Percentiles rank a stretch among this genome's conserved stretches.
These are phyloP conservation scores for Nowickia ferox DNA, from an alignment of 2,888 invertebrate species.

Conservation along the genomic window DNA sequence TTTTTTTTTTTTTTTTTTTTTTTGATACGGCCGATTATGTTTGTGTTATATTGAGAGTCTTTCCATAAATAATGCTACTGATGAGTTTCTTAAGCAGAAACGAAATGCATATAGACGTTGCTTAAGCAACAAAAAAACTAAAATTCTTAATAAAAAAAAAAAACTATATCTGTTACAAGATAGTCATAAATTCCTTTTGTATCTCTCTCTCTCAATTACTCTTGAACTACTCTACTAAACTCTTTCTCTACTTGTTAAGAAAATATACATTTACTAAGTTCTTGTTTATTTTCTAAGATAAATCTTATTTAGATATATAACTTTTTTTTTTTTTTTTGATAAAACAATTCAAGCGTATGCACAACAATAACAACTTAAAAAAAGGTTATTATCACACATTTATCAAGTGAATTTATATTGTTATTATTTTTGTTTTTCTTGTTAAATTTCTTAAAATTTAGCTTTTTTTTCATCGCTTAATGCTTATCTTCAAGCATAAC, in stretches of 20 bases:
- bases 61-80: too few species aligned
- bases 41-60: too few species aligned
- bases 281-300: constrained; percentile 27
- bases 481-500: constrained; percentile 2
- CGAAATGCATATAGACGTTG: too few species aligned
- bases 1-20: too few species aligned
- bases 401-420: constrained; percentile 40
- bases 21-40: too few species aligned
- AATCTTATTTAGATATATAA: not conserved
- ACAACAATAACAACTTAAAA: constrained; percentile 8
- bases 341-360: constrained; percentile 11
- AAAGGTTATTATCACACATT: constrained; percentile 63
- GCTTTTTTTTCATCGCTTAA: constrained; percentile 30
- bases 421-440: too few species aligned
- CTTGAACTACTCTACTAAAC: constrained; percentile 39
- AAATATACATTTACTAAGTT: constrained; percentile 7
- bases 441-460: constrained; percentile 33
- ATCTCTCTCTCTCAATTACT: constrained; percentile 14
- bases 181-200: not conserved
- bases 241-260: constrained; percentile 3
- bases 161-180: not conserved
- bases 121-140: too few species aligned
- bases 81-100: too few species aligned
- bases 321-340: not conserved
- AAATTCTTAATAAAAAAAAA: not conserved